Percentiles rank a stretch among this genome's conserved stretches.
Evolutionary conservation across 2,113 vertebrate species (phyloP).

Genomic region (Larimichthys crocea): DNA sequence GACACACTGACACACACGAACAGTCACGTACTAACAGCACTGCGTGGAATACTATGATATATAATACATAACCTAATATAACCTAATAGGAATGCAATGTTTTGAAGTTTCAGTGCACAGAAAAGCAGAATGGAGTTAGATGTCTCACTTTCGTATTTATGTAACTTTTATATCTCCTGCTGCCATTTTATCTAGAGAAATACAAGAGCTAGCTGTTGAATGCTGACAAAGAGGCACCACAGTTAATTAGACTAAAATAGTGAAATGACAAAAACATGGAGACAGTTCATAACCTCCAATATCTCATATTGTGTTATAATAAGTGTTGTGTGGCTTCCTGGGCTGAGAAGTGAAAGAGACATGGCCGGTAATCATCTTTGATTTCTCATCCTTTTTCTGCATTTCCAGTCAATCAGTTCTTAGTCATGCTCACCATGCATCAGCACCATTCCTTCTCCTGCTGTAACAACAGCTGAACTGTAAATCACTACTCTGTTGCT

Average conservation of each 20-base stretch:
- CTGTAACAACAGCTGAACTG: not conserved
- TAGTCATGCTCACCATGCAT: not conserved
- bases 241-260: not conserved
- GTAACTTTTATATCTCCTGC: not conserved
- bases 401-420: not conserved
- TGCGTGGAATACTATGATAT: not conserved
- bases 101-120: not conserved
- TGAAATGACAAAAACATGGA: not conserved
- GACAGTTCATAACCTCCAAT: not conserved
- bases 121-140: not conserved
- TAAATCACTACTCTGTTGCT: not conserved
- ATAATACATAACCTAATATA: too few relatives aligned
- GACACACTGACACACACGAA: not conserved
- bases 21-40: not conserved
- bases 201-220: not conserved
- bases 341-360: not conserved
- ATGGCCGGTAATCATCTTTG: not conserved
- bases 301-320: not conserved
- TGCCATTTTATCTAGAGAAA: not conserved
- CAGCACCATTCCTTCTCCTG: not conserved
- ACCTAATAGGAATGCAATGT: not conserved
- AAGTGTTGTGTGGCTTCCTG: not conserved
- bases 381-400: not conserved
- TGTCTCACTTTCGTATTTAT: not conserved
- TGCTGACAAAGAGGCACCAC: not conserved